Evolutionary conservation across 2,797 vertebrate genomes (phyloP).

Genomic region (Peromyscus nudipes): DNA sequence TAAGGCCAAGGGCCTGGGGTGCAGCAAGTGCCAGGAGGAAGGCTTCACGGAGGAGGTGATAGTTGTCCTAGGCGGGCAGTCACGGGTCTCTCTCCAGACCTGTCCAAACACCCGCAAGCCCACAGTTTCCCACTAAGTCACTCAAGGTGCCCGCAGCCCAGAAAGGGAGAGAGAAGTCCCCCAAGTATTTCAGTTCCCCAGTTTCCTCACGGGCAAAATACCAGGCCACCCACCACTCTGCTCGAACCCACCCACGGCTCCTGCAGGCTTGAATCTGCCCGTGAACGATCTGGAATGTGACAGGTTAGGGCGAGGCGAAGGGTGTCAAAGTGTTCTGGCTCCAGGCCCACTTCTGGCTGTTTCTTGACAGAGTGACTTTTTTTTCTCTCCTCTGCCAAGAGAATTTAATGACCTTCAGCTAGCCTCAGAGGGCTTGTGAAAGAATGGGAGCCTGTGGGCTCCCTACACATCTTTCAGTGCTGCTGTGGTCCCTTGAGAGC

Average conservation of each 20-base stretch:
- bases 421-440: background rate
- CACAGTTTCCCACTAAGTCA: background rate
- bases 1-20: background rate
- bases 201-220: background rate
- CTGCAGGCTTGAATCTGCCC: background rate
- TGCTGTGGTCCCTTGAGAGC: background rate
- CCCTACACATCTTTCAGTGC: background rate
- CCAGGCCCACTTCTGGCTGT: background rate
- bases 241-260: too few species aligned
- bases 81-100: background rate
- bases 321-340: background rate
- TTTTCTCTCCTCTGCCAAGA: background rate
- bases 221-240: background rate
- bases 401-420: background rate
- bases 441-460: rapidly evolving
- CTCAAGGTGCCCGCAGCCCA: background rate
- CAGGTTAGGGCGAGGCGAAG: background rate
- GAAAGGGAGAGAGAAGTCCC: too few species aligned
- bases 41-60: background rate
- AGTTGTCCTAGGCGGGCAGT: background rate
- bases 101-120: background rate
- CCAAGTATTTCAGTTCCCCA: too few species aligned
- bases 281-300: background rate
- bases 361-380: background rate
- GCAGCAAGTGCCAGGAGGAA: background rate